These are phyloP conservation scores for Drosophila insularis DNA, from an alignment of 1,140 invertebrate species.

Conservation along the genomic window DNA sequence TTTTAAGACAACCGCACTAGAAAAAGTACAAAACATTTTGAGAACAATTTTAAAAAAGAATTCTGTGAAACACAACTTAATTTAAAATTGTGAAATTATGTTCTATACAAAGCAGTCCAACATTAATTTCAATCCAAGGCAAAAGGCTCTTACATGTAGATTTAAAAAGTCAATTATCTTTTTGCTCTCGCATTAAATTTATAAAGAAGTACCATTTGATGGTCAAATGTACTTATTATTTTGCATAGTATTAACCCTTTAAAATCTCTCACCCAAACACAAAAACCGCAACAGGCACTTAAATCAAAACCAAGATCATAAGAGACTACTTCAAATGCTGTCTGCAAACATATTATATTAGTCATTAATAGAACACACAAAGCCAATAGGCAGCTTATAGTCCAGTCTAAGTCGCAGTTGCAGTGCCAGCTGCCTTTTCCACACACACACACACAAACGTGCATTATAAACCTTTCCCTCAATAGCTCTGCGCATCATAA, in stretches of 20 bases:
- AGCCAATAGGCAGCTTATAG: constrained; percentile 14
- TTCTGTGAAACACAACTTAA: background rate
- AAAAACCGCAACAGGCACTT: background rate
- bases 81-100: background rate
- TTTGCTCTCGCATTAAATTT: no score
- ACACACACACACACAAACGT: background rate
- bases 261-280: background rate
- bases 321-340: constrained; percentile 4
- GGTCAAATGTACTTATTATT: no score
- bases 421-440: background rate
- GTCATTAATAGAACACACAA: constrained; percentile 16
- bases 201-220: no score
- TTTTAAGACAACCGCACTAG: background rate
- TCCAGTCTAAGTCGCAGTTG: no score
- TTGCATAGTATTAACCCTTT: no score
- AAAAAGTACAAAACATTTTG: background rate
- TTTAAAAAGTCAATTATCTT: no score
- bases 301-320: background rate
- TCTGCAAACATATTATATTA: constrained; percentile 8
- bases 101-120: no score
- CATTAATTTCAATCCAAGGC: no score
- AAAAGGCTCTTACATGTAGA: no score
- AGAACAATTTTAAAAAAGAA: no score
- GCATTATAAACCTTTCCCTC: background rate
- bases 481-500: background rate